Percentiles rank a stretch among this genome's conserved stretches.
phyloP scores from a whole-genome alignment of 2,113 vertebrate genomes.

The Eublepharis macularius region DNA sequence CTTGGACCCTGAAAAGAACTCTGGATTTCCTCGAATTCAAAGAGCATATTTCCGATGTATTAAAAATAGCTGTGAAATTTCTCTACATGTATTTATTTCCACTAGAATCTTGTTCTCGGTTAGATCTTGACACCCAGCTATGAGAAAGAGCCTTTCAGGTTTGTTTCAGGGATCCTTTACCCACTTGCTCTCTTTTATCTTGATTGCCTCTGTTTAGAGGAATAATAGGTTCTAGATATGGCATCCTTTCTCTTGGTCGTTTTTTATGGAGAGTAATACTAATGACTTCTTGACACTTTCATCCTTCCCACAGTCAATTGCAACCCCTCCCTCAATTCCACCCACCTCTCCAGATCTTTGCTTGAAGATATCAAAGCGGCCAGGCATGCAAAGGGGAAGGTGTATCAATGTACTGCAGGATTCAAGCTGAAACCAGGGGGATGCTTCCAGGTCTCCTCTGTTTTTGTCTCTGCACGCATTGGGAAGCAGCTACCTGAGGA shows the following conservation, averaged over 20 bases:
- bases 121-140: background rate
- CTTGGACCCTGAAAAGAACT: conserved; percentile 36
- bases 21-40: conserved; percentile 30
- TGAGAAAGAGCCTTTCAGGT: background rate
- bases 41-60: conserved; percentile 50
- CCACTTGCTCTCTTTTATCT: background rate
- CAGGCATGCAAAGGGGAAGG: background rate
- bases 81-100: background rate
- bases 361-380: conserved; percentile 15
- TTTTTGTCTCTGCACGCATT: background rate
- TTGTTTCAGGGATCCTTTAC: background rate
- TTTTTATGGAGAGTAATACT: background rate
- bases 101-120: background rate
- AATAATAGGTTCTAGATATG: background rate
- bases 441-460: background rate
- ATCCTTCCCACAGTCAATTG: background rate
- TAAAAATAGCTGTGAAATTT: conserved; percentile 19
- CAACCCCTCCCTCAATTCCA: background rate
- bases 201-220: background rate
- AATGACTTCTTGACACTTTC: background rate
- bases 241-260: background rate
- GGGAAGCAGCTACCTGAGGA: background rate
- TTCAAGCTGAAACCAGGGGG: background rate
- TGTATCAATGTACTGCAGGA: background rate
- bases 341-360: background rate